Conservation (phyloP, 2,113 vertebrate genomes). For the Calyptommatus sinebrachiatus region DNA sequence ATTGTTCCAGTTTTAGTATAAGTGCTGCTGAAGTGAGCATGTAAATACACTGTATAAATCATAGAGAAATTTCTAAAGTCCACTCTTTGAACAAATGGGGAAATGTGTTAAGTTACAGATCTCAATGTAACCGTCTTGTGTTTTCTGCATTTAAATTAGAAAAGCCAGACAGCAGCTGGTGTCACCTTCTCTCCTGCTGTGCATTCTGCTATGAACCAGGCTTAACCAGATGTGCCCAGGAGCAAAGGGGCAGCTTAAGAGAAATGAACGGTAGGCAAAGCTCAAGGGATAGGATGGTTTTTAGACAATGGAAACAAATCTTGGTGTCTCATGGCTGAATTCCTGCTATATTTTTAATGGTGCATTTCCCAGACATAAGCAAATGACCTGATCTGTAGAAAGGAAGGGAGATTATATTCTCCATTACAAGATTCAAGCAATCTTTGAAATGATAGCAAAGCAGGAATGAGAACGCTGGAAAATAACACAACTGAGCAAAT, state of each 20-base stretch:
- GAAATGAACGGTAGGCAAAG: not conserved
- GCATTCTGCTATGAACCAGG: not conserved
- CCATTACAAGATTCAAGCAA: too few species aligned
- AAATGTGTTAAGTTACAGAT: not conserved
- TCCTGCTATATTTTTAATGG: not conserved
- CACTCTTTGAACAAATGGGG: not conserved
- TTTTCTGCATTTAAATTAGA: conserved; percentile 17
- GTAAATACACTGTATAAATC: too few species aligned
- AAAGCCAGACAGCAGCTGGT: conserved; percentile 7
- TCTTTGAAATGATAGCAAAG: too few species aligned
- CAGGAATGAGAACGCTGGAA: too few species aligned
- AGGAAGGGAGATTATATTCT: too few species aligned
- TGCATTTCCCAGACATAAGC: too few species aligned
- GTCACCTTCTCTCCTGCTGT: not conserved
- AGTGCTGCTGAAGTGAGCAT: too few species aligned
- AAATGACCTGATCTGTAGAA: too few species aligned
- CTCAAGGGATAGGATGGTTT: not conserved
- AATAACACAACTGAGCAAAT: too few species aligned
- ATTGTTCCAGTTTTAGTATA: too few species aligned
- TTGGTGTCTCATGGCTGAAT: not conserved
- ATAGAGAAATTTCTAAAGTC: not conserved
- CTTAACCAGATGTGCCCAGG: conserved; percentile 21
- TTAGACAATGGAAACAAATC: not conserved
- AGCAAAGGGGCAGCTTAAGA: not conserved
- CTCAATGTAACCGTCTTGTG: not conserved